Conservation (phyloP, 2,797 vertebrate species). For the Acanthurus lineatus region DNA sequence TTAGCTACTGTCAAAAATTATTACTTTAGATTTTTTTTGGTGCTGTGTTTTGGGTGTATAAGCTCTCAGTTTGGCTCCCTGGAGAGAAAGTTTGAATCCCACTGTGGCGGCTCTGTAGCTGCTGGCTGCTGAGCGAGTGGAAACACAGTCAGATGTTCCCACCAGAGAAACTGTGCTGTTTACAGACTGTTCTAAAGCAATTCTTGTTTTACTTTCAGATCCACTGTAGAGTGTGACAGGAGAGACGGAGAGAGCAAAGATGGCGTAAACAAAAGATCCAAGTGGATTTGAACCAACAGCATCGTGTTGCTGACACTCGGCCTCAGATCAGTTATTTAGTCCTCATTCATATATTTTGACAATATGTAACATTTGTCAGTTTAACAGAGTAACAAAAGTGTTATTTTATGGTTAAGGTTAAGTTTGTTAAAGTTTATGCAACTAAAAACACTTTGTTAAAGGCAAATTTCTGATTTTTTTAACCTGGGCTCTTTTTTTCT, state of each 20-base stretch:
- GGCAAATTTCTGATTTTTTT: too few species aligned
- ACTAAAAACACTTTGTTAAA: neutral
- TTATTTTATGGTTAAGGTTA: slow-evolving; percentile 2
- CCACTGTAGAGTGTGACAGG: slow-evolving; percentile 19
- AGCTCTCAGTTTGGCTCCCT: slow-evolving; percentile 70
- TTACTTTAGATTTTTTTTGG: slow-evolving; percentile 61
- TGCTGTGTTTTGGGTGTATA: slow-evolving; percentile 68
- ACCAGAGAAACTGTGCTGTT: slow-evolving; percentile 58
- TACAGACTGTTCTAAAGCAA: slow-evolving; percentile 56
- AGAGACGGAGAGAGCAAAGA: slow-evolving; percentile 10
- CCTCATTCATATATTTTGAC: neutral
- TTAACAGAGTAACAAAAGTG: neutral
- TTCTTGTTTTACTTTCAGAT: slow-evolving; percentile 49
- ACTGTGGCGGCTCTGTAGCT: slow-evolving; percentile 63
- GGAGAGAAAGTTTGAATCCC: slow-evolving; percentile 76
- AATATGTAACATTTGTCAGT: slow-evolving; percentile 11
- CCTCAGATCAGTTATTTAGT: slow-evolving; percentile 42
- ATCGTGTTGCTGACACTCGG: slow-evolving; percentile 13
- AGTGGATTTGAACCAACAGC: slow-evolving; percentile 40
- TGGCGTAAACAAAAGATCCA: slow-evolving; percentile 30
- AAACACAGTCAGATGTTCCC: slow-evolving; percentile 59
- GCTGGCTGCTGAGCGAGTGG: slow-evolving; percentile 66
- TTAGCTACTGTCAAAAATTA: slow-evolving; percentile 74
- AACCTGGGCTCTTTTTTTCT: too few species aligned
- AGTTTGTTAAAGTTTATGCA: slow-evolving; percentile 17